These are phyloP conservation scores for Melinaea menophilus DNA, from an alignment of 2,888 invertebrate species.

Conservation along the genomic window DNA sequence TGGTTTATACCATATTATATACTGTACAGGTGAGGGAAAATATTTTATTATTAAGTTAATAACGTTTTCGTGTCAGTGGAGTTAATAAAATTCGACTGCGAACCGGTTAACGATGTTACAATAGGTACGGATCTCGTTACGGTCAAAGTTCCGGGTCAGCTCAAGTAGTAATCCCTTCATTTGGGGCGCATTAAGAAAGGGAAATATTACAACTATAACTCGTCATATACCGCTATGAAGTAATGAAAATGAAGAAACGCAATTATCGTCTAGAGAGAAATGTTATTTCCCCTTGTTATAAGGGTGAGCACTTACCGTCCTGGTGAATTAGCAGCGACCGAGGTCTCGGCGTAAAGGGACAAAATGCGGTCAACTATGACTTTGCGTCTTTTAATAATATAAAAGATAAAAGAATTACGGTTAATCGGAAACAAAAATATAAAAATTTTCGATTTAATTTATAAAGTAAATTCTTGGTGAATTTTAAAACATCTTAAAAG, in stretches of 20 bases:
- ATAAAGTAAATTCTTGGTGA: slow-evolving; percentile 4
- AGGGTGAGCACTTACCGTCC: slow-evolving; percentile 41
- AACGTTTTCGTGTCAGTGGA: neutral
- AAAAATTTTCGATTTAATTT: slow-evolving; percentile 15
- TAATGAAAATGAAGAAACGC: slow-evolving; percentile 49
- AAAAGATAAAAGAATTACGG: slow-evolving; percentile 19
- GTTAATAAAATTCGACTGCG: neutral
- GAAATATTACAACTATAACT: slow-evolving; percentile 38
- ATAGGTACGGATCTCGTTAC: slow-evolving; percentile 60
- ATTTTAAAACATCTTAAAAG: slow-evolving; percentile 40
- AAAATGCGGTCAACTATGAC: slow-evolving; percentile 36
- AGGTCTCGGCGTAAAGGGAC: slow-evolving; percentile 35
- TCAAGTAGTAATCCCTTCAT: slow-evolving; percentile 58
- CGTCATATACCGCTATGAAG: slow-evolving; percentile 41
- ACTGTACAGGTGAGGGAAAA: too few species aligned
- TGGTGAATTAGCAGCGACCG: slow-evolving; percentile 45
- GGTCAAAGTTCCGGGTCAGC: slow-evolving; percentile 68
- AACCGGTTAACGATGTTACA: slow-evolving; percentile 53
- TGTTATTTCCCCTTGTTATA: slow-evolving; percentile 41
- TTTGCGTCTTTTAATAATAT: slow-evolving; percentile 32
- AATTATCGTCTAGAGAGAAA: slow-evolving; percentile 44
- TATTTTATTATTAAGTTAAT: neutral
- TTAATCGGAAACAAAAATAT: slow-evolving; percentile 16
- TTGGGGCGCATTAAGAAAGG: slow-evolving; percentile 46
- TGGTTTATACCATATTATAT: too few species aligned